These are phyloP conservation scores for Cotesia typhae DNA, from an alignment of 1,140 invertebrate species.

Conservation along the genomic window DNA sequence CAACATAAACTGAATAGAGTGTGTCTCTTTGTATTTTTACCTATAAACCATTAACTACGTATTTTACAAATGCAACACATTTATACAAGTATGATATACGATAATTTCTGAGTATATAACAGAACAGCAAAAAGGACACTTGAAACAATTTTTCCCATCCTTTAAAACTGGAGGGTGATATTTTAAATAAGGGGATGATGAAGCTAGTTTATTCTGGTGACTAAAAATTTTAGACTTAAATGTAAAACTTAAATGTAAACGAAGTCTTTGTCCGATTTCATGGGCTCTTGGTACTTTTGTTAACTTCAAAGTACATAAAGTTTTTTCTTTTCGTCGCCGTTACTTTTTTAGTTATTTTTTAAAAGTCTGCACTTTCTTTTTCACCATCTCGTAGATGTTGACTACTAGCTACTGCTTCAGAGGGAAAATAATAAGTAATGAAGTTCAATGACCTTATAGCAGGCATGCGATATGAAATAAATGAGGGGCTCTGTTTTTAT, in stretches of 20 bases:
- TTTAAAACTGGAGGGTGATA: neutral
- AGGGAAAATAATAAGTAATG: constrained; percentile 26
- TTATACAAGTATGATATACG: neutral
- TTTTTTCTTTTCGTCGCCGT: no score
- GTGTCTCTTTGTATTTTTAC: neutral
- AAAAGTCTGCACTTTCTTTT: constrained; percentile 12
- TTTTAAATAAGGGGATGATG: neutral
- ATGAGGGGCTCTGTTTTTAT: neutral
- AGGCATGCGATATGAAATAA: constrained; percentile 11
- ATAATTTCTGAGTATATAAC: neutral
- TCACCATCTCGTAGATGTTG: constrained; percentile 7
- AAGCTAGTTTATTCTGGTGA: neutral
- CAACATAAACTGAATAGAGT: neutral
- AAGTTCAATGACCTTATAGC: constrained; percentile 22
- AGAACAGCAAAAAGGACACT: neutral
- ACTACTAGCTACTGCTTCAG: neutral
- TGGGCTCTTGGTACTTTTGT: constrained; percentile 17
- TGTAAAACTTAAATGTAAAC: constrained; percentile 20
- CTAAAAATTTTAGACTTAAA: constrained; percentile 14
- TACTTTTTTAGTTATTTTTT: neutral
- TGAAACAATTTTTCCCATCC: neutral
- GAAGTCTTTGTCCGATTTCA: constrained; percentile 24
- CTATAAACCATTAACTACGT: no score
- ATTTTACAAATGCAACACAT: neutral
- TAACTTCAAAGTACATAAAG: constrained; percentile 17